Evolutionary conservation across 1,140 invertebrate species (phyloP).

Genomic region (Leptopilina boulardi): DNA sequence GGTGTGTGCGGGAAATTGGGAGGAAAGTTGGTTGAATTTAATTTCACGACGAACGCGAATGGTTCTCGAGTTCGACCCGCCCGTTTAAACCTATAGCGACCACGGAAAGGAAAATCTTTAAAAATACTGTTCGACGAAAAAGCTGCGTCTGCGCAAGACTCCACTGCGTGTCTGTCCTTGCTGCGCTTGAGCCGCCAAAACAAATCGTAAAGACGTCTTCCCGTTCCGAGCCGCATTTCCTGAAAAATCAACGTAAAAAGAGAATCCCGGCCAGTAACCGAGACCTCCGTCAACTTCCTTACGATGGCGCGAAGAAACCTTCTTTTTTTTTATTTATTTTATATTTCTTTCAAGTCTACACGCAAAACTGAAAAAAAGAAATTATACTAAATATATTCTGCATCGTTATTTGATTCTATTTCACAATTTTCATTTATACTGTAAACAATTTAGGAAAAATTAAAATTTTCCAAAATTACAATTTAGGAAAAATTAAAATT

Average conservation of each 20-base stretch:
- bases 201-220: constrained; percentile 66
- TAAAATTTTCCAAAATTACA: too few relatives aligned
- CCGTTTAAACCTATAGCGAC: constrained; percentile 55
- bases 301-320: background rate
- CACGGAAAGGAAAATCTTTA: constrained; percentile 68
- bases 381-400: too few relatives aligned
- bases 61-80: constrained; percentile 53
- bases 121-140: constrained; percentile 69
- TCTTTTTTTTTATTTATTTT: too few relatives aligned
- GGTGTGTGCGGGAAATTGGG: constrained; percentile 38
- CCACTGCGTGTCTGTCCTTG: constrained; percentile 46
- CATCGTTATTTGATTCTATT: too few relatives aligned
- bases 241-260: constrained; percentile 42
- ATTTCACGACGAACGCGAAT: constrained; percentile 47
- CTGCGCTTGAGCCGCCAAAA: constrained; percentile 63
- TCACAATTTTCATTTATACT: too few relatives aligned
- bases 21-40: constrained; percentile 17
- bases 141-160: constrained; percentile 28
- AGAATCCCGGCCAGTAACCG: constrained; percentile 47
- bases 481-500: too few relatives aligned
- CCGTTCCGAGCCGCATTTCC: constrained; percentile 37
- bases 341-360: constrained; percentile 1
- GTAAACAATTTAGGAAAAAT: too few relatives aligned
- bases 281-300: background rate
- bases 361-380: too few relatives aligned